A percentile compares a stretch with the other conserved stretches of the same genome.
Conservation (phyloP, 2,113 vertebrate genomes). For the Oreochromis tanganicae region DNA sequence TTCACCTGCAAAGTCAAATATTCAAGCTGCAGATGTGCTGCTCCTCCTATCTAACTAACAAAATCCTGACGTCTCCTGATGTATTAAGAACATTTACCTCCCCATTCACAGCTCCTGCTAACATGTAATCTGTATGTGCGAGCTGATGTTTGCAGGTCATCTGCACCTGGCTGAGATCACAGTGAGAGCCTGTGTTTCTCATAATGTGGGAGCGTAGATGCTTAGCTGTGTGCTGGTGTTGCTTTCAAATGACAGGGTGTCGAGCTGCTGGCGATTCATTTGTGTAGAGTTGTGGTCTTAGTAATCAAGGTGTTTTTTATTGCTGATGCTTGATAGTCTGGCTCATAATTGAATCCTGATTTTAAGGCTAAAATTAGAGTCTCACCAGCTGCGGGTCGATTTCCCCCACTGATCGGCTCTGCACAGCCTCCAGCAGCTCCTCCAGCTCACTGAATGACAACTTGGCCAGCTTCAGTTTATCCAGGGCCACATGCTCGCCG, state of each 20-base stretch:
- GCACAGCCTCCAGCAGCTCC: conserved; percentile 89
- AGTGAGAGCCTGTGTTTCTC: background rate
- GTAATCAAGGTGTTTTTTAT: background rate
- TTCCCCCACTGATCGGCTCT: conserved; percentile 87
- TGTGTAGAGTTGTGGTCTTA: background rate
- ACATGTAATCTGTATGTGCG: background rate
- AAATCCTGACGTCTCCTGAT: too few relatives aligned
- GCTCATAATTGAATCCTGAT: background rate
- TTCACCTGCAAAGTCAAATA: background rate
- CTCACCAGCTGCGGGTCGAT: conserved; percentile 95
- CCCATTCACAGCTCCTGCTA: background rate
- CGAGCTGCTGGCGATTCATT: background rate
- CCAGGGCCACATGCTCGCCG: conserved; percentile 86
- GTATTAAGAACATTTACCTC: background rate
- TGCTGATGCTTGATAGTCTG: background rate
- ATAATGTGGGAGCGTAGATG: background rate
- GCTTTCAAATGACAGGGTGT: background rate
- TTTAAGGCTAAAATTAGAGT: rapidly evolving
- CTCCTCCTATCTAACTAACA: background rate
- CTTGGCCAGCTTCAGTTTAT: conserved; percentile 89
- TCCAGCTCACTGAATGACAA: conserved; percentile 88
- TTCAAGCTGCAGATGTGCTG: background rate
- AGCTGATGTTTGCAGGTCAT: background rate
- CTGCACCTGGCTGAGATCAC: background rate
- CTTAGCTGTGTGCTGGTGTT: too few relatives aligned